A percentile compares a stretch with the other conserved stretches of the same genome.
phyloP scores from a whole-genome alignment of 2,113 vertebrate genomes.

The Eulemur macaco region DNA sequence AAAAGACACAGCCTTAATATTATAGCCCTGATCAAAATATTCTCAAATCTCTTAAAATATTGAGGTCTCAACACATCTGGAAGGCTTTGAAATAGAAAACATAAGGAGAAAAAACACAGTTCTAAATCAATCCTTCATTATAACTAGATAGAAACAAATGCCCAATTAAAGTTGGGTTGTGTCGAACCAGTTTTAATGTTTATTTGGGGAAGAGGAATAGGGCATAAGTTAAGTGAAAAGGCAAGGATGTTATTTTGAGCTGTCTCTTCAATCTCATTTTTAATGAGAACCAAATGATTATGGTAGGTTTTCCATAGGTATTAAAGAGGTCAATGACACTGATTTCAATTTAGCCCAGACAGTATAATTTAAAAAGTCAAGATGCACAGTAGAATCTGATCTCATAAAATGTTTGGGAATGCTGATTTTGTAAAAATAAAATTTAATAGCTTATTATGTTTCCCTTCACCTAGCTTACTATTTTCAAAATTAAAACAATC shows the following conservation, averaged over 20 bases:
- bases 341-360: background rate
- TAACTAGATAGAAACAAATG: background rate
- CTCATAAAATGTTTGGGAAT: background rate
- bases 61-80: background rate
- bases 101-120: background rate
- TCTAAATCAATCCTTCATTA: background rate
- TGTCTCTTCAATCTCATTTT: background rate
- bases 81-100: background rate
- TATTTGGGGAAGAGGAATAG: background rate
- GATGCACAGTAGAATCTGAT: background rate
- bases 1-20: background rate
- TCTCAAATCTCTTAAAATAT: background rate
- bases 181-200: background rate
- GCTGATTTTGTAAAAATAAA: background rate
- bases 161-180: background rate
- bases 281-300: background rate
- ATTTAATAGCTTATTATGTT: background rate
- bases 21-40: background rate
- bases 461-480: background rate
- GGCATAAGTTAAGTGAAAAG: background rate
- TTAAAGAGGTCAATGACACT: background rate
- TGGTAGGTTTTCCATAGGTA: background rate
- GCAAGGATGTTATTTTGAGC: background rate
- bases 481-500: constrained; percentile 16
- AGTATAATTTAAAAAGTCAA: background rate